phyloP scores from a whole-genome alignment of 2,113 vertebrate genomes.

The Xiphophorus maculatus region DNA sequence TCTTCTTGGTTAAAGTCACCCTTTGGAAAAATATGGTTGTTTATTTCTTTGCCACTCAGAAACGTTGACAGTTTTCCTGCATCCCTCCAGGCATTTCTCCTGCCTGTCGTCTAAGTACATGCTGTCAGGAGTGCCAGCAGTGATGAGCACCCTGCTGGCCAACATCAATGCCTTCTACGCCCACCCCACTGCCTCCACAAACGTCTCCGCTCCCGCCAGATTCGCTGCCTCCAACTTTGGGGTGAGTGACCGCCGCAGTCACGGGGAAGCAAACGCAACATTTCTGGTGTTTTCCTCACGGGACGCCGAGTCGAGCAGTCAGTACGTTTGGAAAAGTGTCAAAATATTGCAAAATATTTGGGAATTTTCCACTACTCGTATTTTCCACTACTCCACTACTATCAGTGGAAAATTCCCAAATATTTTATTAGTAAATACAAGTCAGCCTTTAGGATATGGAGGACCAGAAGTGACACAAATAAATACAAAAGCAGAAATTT shows the following conservation, averaged over 20 bases:
- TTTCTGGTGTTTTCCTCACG: background rate
- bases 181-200: slow-evolving; percentile 93
- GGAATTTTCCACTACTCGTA: too few species aligned
- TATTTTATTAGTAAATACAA: too few species aligned
- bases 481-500: too few species aligned
- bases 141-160: slow-evolving; percentile 98
- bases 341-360: too few species aligned
- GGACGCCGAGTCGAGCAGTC: background rate
- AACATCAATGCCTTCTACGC: slow-evolving; percentile 99
- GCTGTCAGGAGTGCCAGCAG: slow-evolving; percentile 93
- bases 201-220: slow-evolving; percentile 92
- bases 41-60: background rate
- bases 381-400: too few species aligned
- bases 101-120: slow-evolving; percentile 98
- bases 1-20: background rate
- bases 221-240: slow-evolving; percentile 98
- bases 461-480: too few species aligned
- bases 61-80: background rate
- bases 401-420: too few species aligned
- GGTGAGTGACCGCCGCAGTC: slow-evolving; percentile 75
- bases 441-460: too few species aligned
- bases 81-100: slow-evolving; percentile 89
- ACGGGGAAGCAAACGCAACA: background rate
- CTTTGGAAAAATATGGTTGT: background rate
- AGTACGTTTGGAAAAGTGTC: background rate